Percentiles rank a stretch among this genome's conserved stretches.
Conservation (phyloP, 1,140 invertebrate genomes). For the Aphelinus certus region DNA sequence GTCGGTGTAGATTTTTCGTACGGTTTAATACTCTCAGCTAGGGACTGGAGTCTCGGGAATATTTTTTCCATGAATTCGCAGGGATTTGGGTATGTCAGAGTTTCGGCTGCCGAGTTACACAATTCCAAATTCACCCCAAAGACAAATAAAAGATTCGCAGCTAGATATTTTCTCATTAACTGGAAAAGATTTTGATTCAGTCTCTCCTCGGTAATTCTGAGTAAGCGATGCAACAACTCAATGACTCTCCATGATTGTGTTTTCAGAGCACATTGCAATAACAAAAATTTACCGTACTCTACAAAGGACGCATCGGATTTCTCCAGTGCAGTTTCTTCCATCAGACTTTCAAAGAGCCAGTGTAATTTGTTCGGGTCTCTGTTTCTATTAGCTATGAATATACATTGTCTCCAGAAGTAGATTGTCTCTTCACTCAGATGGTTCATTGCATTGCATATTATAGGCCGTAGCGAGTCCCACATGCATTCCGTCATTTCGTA, state of each 20-base stretch:
- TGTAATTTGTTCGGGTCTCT: constrained; percentile 78
- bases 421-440: constrained; percentile 74
- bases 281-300: constrained; percentile 73
- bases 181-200: constrained; percentile 75
- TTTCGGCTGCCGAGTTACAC: constrained; percentile 63
- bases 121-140: constrained; percentile 62
- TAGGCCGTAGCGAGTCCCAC: constrained; percentile 69
- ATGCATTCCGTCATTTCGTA: constrained; percentile 71
- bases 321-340: constrained; percentile 73
- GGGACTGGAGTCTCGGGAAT: constrained; percentile 63
- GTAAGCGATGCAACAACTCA: constrained; percentile 69
- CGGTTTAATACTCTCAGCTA: constrained; percentile 47
- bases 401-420: constrained; percentile 80
- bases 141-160: constrained; percentile 74
- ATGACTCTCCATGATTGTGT: constrained; percentile 78
- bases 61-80: constrained; percentile 75
- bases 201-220: constrained; percentile 65
- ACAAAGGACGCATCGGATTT: constrained; percentile 72
- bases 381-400: constrained; percentile 69
- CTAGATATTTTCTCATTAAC: constrained; percentile 78
- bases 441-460: constrained; percentile 69
- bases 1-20: too few species aligned
- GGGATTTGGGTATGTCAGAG: constrained; percentile 66
- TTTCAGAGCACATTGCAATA: constrained; percentile 69
- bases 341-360: constrained; percentile 75